Base-by-base conservation (phyloP, 2,888 invertebrate genomes). In the Oligia latruncula region DNA sequence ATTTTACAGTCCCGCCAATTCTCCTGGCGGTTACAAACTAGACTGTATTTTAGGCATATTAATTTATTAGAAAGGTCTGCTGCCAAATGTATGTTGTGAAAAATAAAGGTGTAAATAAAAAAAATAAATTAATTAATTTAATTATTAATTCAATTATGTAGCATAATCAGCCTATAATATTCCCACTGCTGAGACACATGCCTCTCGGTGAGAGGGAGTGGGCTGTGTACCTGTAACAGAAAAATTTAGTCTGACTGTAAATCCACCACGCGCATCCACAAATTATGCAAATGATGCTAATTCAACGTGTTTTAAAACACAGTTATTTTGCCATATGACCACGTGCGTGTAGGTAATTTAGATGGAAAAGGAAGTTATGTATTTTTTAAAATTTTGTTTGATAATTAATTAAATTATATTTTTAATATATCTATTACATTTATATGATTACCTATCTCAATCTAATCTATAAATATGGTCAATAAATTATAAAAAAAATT, bases 401-500 rank as follows among this genome's bases (percentile, higher is more conserved):
- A 65, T 49, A 65, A 4, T 15, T 77, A n/a, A 43, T 73, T 11
- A 66, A n/a, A 35, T 74, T 23, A 29, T 66, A 62, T 60, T 43
- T 75, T 43, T 76, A 58, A 35, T 65, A 23, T 55, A 46, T 49
- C 3, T 46, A 35, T 49, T 13, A 11, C 40, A 49, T 43, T 23
- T 43, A 35, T n/a, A n/a, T 43, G 8, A n/a, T 62, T 64, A 13
- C 49, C 4, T 58, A 13, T 58, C 4, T 58, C n/a, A 23, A 70
- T 71, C 4, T 55, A n/a, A 17, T 23, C 15, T 73, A 15, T 83
- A 70, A 23, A 66, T 62, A 43, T 62, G 35, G 52, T 62, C 35
- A 77, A 60, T 71, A 77, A 81, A 83, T 62, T 71, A 73, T 83
- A 75, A 49, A 64, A 75, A 49, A 64, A 8, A 46, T 55, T 66